These are phyloP conservation scores for Linnaemya tessellans DNA, from an alignment of 2,888 invertebrate species.

Conservation along the genomic window DNA sequence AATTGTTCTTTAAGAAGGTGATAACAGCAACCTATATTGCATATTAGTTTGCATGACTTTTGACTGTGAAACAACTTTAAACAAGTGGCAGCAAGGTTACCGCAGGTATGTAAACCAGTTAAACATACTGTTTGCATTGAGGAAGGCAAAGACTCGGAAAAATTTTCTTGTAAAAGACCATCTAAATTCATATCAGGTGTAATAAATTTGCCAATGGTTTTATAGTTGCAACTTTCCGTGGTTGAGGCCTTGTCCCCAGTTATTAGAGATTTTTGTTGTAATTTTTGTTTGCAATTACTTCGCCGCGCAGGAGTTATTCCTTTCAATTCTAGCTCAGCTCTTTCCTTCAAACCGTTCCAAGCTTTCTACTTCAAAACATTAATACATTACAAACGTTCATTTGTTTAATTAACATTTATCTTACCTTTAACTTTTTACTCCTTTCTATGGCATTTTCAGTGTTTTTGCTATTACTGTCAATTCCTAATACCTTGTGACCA, in stretches of 20 bases:
- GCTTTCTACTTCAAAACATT: constrained; percentile 83
- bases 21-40: constrained; percentile 96
- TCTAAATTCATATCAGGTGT: constrained; percentile 85
- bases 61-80: constrained; percentile 87
- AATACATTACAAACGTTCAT: not conserved
- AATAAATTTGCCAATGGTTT: constrained; percentile 86
- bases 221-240: constrained; percentile 83
- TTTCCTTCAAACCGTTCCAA: constrained; percentile 86
- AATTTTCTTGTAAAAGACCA: constrained; percentile 84
- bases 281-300: constrained; percentile 75
- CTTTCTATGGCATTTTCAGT: constrained; percentile 87
- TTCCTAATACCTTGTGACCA: constrained; percentile 89
- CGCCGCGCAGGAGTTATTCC: constrained; percentile 79
- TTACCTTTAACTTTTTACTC: constrained; percentile 80
- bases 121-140: constrained; percentile 84
- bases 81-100: constrained; percentile 90
- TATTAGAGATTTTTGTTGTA: not conserved
- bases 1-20: constrained; percentile 89
- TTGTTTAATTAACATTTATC: not conserved
- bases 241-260: not conserved
- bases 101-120: constrained; percentile 94
- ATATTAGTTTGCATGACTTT: constrained; percentile 85
- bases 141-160: constrained; percentile 81
- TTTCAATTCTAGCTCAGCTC: constrained; percentile 83
- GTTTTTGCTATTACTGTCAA: constrained; percentile 90